Evolutionary conservation across 2,888 invertebrate genomes (phyloP).

Genomic region (Lycia hirtaria): DNA sequence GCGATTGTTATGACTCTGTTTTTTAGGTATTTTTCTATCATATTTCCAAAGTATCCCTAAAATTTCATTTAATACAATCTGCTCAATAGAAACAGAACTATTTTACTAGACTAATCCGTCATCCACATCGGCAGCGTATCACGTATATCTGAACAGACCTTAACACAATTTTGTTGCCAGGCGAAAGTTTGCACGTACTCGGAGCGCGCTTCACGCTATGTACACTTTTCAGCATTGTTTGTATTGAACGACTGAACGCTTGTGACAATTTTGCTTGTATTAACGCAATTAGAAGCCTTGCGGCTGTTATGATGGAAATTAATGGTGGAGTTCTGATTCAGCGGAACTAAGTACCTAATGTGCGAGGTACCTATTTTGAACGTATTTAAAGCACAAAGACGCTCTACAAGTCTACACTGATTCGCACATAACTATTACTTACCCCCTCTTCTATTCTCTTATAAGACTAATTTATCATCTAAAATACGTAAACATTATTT

Average conservation of each 20-base stretch:
- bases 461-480: too few relatives aligned
- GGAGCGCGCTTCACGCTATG: conserved; percentile 2
- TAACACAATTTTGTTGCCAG: conserved; percentile 13
- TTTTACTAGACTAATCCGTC: not conserved
- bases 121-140: not conserved
- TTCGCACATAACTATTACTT: too few relatives aligned
- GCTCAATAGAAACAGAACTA: not conserved
- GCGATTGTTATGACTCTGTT: too few relatives aligned
- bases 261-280: conserved; percentile 33
- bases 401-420: too few relatives aligned
- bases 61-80: too few relatives aligned
- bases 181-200: conserved; percentile 23
- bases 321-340: conserved; percentile 17
- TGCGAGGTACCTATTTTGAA: not conserved
- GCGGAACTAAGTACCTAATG: not conserved
- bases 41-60: too few relatives aligned
- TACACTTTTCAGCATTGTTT: conserved; percentile 34
- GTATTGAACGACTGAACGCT: conserved; percentile 25
- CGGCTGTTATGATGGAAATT: conserved; percentile 19
- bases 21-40: too few relatives aligned
- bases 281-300: conserved; percentile 23
- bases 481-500: too few relatives aligned
- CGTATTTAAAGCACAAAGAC: too few relatives aligned
- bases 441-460: too few relatives aligned
- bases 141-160: conserved; percentile 6